These are phyloP conservation scores for Epistrophella euchroma DNA, from an alignment of 2,888 invertebrate species.

Conservation along the genomic window DNA sequence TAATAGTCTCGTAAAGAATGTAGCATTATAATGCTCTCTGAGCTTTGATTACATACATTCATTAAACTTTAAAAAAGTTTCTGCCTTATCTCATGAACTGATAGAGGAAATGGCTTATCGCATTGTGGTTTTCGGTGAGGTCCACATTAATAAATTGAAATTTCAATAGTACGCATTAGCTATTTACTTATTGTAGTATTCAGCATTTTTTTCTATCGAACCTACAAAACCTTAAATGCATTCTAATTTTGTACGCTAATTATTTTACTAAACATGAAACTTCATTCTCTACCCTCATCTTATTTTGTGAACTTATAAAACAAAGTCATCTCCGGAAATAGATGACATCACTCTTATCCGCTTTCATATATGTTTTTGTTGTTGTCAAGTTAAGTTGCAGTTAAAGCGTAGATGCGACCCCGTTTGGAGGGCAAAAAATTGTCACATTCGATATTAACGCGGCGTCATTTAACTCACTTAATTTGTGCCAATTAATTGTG, in stretches of 20 bases:
- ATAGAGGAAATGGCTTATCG: constrained; percentile 46
- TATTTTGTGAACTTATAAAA: constrained; percentile 44
- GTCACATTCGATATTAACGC: constrained; percentile 18
- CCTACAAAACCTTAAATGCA: not conserved
- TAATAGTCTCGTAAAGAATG: constrained; percentile 10
- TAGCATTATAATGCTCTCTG: constrained; percentile 19
- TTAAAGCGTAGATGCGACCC: constrained; percentile 18
- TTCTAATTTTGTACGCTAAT: constrained; percentile 31
- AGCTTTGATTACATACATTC: constrained; percentile 35
- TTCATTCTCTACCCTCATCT: constrained; percentile 45
- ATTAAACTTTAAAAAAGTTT: constrained; percentile 18
- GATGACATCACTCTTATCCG: constrained; percentile 67
- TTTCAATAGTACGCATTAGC: not conserved
- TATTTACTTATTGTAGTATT: not conserved
- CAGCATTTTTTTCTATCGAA: not conserved
- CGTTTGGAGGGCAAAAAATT: constrained; percentile 33
- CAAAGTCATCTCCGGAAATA: constrained; percentile 66
- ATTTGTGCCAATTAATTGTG: constrained; percentile 73
- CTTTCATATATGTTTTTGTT: constrained; percentile 19
- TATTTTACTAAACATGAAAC: constrained; percentile 40
- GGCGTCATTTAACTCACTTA: constrained; percentile 70
- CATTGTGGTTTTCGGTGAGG: constrained; percentile 33
- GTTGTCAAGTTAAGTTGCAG: constrained; percentile 5
- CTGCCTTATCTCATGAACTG: constrained; percentile 66
- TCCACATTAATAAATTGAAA: constrained; percentile 13